Evolutionary conservation across 1,140 invertebrate genomes (phyloP), one percentile per base, ranked within the genome.

Genomic region (Neocloeon triangulifer): DNA sequence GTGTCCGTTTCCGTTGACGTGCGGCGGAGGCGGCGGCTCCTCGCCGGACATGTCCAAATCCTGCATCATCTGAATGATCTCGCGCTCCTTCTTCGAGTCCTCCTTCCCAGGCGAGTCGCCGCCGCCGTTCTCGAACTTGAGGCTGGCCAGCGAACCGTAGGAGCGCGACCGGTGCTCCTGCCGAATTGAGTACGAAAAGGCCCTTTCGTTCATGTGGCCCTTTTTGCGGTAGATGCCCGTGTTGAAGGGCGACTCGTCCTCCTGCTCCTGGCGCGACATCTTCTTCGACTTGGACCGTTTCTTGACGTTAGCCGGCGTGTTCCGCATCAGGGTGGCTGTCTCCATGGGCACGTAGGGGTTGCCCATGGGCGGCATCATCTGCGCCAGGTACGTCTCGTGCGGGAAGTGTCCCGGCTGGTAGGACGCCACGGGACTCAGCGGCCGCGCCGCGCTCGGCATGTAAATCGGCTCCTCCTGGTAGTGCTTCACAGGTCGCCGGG

Each of bases 121-220:
- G 27, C 14, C 38, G 13, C n/a, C 25, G 25, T 68, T 70, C 33
- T 71, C 71, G 50, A 77, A 77, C 49, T 76, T 75, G 14, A 89
- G 54, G 45, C 82, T 88, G 15, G 84, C 80, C 43, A 91, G 53
- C 28, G 78, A 84, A 28, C 81, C 82, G 50, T 86, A 81, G 39
- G 81, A 88, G 25, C 84, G 62, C 44, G 81, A 85, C 29, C 82
- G 64, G 49, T 89, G 82, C 48, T 89, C 84, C 46, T 89, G 82
- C 29, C 84, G 59, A 43, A 92, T 92, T 30, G 82, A 88, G 53
- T 91, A 88, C 9, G 80, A 85, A 48, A 92, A 92, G 12, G 85
- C 85, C 28, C 84, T 56, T 49, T 92, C 85, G 50, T 92, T 92
- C 32, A 92, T 52, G 47, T 91, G 84, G 1, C 84, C 84, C 44